A percentile compares a stretch with the other conserved stretches of the same genome.
Conservation (phyloP, 1,140 invertebrate species). For the Nixonia krombeini region DNA sequence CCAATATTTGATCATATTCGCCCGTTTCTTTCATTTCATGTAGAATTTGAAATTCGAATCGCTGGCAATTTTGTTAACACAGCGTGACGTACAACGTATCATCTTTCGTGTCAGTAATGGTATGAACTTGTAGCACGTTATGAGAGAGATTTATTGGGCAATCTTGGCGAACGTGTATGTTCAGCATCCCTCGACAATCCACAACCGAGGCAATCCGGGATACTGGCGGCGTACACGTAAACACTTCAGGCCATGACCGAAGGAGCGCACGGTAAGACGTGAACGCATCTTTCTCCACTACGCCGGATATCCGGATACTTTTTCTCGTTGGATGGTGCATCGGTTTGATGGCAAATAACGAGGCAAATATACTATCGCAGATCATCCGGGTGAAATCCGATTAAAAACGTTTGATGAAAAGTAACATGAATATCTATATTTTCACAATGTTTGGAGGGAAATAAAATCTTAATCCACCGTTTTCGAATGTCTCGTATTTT, state of each 20-base stretch:
- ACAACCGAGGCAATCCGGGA: not conserved
- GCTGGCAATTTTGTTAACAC: not conserved
- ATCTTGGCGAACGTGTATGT: slow-evolving; percentile 15
- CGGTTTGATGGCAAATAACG: too few species aligned
- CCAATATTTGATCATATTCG: too few species aligned
- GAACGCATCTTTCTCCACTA: not conserved
- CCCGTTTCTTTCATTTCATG: not conserved
- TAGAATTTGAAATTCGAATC: not conserved
- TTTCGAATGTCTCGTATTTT: too few species aligned
- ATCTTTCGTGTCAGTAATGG: slow-evolving; percentile 15
- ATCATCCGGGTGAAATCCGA: too few species aligned
- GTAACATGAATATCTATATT: too few species aligned
- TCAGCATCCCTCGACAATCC: slow-evolving; percentile 15
- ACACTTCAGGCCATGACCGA: slow-evolving; percentile 5
- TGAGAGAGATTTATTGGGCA: slow-evolving; percentile 28
- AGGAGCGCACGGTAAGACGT: not conserved
- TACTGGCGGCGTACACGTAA: slow-evolving; percentile 3
- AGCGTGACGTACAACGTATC: not conserved
- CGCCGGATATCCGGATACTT: too few species aligned
- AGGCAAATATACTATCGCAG: too few species aligned
- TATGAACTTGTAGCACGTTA: slow-evolving; percentile 22
- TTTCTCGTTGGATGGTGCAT: too few species aligned
- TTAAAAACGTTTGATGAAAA: too few species aligned
- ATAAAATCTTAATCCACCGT: not conserved
- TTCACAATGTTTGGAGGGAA: not conserved